phyloP scores from a whole-genome alignment of 2,113 vertebrate species.

The Serilophus lunatus region DNA sequence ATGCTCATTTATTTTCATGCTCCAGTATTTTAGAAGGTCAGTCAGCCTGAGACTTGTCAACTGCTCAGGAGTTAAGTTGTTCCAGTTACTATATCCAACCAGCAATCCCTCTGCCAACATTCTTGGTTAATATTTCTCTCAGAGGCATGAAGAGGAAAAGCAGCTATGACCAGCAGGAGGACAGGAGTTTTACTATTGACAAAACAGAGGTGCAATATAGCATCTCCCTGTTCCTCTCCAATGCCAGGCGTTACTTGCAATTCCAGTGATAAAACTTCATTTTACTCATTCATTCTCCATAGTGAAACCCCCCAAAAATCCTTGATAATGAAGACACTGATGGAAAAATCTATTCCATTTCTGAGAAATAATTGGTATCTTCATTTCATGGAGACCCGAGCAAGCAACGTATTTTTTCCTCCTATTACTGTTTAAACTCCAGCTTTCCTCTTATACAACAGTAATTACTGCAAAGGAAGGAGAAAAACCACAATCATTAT shows the following conservation, averaged over 20 bases:
- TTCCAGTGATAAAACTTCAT: background rate
- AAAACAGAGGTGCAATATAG: background rate
- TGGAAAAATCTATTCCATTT: background rate
- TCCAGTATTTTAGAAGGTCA: constrained; percentile 31
- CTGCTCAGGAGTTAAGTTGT: background rate
- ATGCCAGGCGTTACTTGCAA: background rate
- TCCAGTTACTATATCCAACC: constrained; percentile 25
- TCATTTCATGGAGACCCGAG: background rate
- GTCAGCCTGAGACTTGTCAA: constrained; percentile 6
- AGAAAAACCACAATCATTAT: background rate
- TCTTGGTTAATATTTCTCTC: constrained; percentile 51
- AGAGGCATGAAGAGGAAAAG: background rate
- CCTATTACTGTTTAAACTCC: background rate
- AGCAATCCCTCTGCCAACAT: background rate
- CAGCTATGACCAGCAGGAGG: background rate
- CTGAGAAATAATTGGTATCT: background rate
- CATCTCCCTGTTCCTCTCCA: background rate
- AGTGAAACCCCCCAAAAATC: background rate
- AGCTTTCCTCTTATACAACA: background rate
- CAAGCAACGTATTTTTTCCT: background rate
- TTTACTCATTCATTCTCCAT: background rate
- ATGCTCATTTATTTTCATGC: constrained; percentile 37
- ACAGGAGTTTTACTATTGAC: background rate
- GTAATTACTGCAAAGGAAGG: background rate
- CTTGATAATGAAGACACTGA: background rate